These are phyloP conservation scores for Ptilonorhynchus violaceus DNA, from an alignment of 2,113 vertebrate genomes.

Conservation along the genomic window DNA sequence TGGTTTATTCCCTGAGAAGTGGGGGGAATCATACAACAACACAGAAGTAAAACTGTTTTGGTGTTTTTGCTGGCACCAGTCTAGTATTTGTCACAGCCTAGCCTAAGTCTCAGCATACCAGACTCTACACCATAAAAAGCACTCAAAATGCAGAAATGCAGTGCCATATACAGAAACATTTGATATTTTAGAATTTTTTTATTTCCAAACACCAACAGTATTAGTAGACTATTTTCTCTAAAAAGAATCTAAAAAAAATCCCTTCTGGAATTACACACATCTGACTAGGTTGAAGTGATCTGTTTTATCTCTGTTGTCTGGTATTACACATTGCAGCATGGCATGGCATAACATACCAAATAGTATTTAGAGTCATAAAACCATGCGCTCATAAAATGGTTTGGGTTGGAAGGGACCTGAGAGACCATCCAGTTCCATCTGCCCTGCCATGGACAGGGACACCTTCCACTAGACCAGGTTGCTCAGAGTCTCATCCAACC, in stretches of 20 bases:
- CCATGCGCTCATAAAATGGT: neutral
- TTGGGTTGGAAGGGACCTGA: neutral
- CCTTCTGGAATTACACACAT: neutral
- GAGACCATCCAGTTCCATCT: neutral
- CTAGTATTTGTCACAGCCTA: neutral
- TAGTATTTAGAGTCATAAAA: neutral
- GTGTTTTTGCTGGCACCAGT: neutral
- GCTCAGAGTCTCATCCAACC: neutral
- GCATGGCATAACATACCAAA: neutral
- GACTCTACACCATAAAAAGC: neutral
- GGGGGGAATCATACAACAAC: neutral
- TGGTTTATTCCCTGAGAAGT: neutral
- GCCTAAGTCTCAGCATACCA: neutral
- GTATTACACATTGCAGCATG: neutral
- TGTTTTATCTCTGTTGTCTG: neutral
- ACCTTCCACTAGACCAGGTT: neutral
- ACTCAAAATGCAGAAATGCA: neutral
- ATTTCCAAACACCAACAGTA: neutral
- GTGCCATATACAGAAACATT: neutral
- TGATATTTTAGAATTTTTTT: neutral
- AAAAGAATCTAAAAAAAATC: neutral
- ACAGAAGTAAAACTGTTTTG: neutral
- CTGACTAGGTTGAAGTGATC: neutral
- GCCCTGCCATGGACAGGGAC: too few species aligned
- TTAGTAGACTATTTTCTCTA: neutral